Evolutionary conservation across 2,888 invertebrate genomes (phyloP).

Genomic region (Poecilobothrus nobilitatus): DNA sequence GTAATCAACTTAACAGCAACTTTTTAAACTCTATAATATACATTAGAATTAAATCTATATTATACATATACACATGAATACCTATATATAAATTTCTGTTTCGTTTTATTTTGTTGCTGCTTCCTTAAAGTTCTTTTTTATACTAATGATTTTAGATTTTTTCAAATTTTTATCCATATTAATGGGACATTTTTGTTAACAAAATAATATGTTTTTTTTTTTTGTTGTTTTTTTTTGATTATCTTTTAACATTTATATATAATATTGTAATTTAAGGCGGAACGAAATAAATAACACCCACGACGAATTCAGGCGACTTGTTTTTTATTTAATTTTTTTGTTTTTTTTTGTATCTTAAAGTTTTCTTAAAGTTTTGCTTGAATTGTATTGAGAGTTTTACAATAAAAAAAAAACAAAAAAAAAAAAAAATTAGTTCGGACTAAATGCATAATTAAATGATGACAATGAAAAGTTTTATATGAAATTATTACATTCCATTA

Average conservation of each 20-base stretch:
- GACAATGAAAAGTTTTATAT: background rate
- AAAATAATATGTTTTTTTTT: background rate
- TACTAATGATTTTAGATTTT: background rate
- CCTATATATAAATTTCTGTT: background rate
- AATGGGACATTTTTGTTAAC: background rate
- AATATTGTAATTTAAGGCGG: background rate
- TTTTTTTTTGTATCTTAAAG: background rate
- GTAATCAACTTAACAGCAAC: no score
- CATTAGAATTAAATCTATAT: background rate
- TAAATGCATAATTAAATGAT: slow-evolving; percentile 6
- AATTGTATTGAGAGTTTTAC: no score
- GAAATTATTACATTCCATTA: background rate
- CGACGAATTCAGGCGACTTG: background rate
- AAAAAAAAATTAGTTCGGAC: slow-evolving; percentile 1
- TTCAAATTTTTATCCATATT: slow-evolving; percentile 4
- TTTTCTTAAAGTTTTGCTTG: no score
- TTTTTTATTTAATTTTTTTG: background rate
- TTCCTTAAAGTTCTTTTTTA: background rate
- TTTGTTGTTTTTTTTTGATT: background rate
- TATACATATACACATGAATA: background rate
- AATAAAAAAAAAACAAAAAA: background rate
- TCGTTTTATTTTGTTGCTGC: background rate
- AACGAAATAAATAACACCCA: slow-evolving; percentile 4
- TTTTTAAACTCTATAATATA: no score
- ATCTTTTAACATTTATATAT: background rate